Evolutionary conservation across 2,113 vertebrate species (phyloP).

Genomic region (Miniopterus natalensis): DNA sequence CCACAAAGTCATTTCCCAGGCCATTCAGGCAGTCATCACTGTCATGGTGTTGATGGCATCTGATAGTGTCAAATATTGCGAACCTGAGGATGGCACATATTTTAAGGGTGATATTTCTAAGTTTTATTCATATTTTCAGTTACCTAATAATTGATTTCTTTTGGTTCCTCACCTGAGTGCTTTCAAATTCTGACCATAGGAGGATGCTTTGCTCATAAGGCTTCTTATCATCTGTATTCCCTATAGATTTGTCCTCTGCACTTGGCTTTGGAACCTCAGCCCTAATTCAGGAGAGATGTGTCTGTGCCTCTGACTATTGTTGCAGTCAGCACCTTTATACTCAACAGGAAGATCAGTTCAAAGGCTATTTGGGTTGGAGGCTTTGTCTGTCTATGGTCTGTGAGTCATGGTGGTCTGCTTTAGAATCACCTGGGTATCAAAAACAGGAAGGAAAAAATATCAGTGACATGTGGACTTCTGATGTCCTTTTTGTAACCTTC

Average conservation of each 20-base stretch:
- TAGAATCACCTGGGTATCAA: conserved; percentile 14
- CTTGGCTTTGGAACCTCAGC: background rate
- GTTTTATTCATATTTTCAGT: conserved; percentile 13
- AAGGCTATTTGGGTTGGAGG: background rate
- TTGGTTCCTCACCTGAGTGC: background rate
- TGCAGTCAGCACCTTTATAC: background rate
- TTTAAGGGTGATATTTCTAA: background rate
- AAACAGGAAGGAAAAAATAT: conserved; percentile 35
- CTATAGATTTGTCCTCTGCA: background rate
- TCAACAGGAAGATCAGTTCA: background rate
- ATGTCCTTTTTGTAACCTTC: background rate
- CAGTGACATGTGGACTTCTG: background rate
- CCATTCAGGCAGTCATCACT: background rate
- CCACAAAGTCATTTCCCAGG: conserved; percentile 27
- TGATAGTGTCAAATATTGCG: background rate
- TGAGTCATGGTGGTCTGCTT: background rate
- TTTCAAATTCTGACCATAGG: conserved; percentile 27
- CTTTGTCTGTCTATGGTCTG: background rate
- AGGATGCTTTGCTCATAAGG: background rate
- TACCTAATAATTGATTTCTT: background rate
- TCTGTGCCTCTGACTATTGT: background rate
- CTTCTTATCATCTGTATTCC: background rate
- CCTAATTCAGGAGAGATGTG: background rate
- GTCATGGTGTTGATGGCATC: background rate
- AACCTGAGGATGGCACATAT: conserved; percentile 31